Conservation (phyloP, 2,888 invertebrate species). For the Tipula unca region DNA sequence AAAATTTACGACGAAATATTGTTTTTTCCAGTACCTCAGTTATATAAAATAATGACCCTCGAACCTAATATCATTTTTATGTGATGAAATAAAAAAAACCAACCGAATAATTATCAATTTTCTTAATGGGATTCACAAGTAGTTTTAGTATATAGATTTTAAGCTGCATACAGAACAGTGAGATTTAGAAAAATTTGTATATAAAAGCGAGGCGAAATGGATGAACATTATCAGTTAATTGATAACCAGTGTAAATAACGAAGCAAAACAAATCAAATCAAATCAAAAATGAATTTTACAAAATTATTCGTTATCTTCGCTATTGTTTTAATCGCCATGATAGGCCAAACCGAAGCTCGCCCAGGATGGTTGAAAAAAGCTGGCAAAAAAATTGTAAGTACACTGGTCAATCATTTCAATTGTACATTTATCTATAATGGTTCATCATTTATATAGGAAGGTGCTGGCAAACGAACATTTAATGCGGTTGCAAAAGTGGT, state of each 20-base stretch:
- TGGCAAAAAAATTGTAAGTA: not conserved
- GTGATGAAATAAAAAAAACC: too few species aligned
- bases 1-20: too few species aligned
- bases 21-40: too few species aligned
- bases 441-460: not conserved
- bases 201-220: not conserved
- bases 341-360: not conserved
- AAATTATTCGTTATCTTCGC: not conserved
- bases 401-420: too few species aligned
- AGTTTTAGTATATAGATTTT: too few species aligned
- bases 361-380: slow-evolving; percentile 2
- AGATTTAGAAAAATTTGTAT: too few species aligned
- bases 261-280: not conserved
- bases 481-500: not conserved
- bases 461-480: not conserved
- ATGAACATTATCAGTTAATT: too few species aligned
- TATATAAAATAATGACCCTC: not conserved
- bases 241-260: too few species aligned
- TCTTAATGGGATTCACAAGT: not conserved
- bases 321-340: not conserved
- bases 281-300: not conserved
- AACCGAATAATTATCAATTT: not conserved
- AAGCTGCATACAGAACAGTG: too few species aligned
- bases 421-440: too few species aligned
- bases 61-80: too few species aligned